These are phyloP conservation scores for Sceloporus tristichus DNA, from an alignment of 2,113 vertebrate species.

Conservation along the genomic window DNA sequence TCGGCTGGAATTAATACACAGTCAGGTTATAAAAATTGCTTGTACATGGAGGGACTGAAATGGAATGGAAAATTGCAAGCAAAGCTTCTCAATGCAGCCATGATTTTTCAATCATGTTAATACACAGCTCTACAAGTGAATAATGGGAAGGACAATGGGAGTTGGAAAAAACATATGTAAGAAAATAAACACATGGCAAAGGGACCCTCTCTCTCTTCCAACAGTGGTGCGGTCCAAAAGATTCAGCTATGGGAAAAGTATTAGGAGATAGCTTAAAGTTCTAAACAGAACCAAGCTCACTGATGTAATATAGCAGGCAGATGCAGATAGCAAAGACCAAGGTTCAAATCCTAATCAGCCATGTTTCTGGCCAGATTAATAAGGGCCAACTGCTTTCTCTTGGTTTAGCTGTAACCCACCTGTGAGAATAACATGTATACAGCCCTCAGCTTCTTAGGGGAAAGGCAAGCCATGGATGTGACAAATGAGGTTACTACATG, in stretches of 20 bases:
- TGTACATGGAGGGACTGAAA: not conserved
- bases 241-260: not conserved
- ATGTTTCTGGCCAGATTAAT: no score
- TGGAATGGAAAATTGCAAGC: conserved; percentile 21
- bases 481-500: not conserved
- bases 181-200: not conserved
- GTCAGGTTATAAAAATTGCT: conserved; percentile 9
- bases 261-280: not conserved
- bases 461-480: no score
- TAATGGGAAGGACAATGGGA: not conserved
- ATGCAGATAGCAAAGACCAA: not conserved
- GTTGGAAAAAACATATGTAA: not conserved
- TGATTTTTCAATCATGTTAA: conserved; percentile 26
- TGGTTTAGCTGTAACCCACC: not conserved
- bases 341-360: not conserved
- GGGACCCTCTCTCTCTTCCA: not conserved
- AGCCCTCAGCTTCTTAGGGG: not conserved
- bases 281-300: not conserved
- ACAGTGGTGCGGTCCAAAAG: not conserved
- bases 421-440: not conserved
- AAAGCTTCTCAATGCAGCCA: not conserved
- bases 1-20: conserved; percentile 26
- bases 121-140: not conserved
- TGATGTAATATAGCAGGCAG: not conserved
- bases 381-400: no score